Conservation (phyloP, 2,797 vertebrate species). For the Pseudochromis fuscus region DNA sequence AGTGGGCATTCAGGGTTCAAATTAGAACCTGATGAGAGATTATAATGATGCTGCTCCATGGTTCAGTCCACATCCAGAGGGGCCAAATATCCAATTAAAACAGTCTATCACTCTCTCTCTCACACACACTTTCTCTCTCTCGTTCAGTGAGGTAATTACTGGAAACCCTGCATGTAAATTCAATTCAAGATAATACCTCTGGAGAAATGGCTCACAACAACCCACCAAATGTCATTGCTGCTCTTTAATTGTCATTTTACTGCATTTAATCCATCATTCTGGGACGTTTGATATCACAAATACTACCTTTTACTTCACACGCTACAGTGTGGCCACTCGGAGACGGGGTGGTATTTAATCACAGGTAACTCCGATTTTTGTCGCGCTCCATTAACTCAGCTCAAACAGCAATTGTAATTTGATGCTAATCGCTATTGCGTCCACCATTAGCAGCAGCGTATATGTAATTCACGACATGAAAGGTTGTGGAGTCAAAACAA, state of each 20-base stretch:
- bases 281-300: constrained; percentile 46
- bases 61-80: constrained; percentile 85
- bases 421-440: constrained; percentile 60
- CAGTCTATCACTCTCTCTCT: constrained; percentile 57
- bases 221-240: constrained; percentile 65
- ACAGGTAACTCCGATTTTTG: constrained; percentile 49
- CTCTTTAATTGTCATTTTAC: constrained; percentile 62
- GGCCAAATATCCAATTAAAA: constrained; percentile 87
- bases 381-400: constrained; percentile 57
- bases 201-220: constrained; percentile 70
- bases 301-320: constrained; percentile 38
- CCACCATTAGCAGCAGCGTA: constrained; percentile 41
- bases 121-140: constrained; percentile 46
- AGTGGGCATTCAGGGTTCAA: constrained; percentile 79
- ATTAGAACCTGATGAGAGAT: constrained; percentile 80
- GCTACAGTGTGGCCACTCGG: constrained; percentile 7
- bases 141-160: constrained; percentile 77
- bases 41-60: constrained; percentile 82
- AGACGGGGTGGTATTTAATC: constrained; percentile 51
- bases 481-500: constrained; percentile 70
- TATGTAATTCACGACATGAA: constrained; percentile 59
- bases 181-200: constrained; percentile 74
- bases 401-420: constrained; percentile 51
- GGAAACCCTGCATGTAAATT: constrained; percentile 79
- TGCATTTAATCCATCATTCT: constrained; percentile 53